Evolutionary conservation across 2,113 vertebrate species (phyloP).

Genomic region (Pseudorasbora parva): DNA sequence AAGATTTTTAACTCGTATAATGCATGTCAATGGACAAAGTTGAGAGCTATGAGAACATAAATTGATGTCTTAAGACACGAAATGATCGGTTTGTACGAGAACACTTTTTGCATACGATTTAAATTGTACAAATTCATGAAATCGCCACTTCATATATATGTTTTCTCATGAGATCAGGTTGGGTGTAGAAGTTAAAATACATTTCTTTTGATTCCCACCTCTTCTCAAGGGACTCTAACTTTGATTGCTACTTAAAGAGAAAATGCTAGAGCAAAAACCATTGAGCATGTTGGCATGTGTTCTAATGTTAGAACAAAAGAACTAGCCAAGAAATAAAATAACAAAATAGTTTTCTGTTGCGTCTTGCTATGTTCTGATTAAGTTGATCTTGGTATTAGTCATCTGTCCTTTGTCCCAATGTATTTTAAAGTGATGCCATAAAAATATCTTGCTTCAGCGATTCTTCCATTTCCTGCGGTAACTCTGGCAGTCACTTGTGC

Average conservation of each 20-base stretch:
- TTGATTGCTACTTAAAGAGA: neutral
- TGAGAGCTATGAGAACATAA: too few species aligned
- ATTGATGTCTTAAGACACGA: too few species aligned
- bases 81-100: too few species aligned
- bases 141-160: too few species aligned
- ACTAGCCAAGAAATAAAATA: neutral
- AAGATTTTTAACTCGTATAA: too few species aligned
- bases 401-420: constrained; percentile 15
- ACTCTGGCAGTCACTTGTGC: constrained; percentile 8
- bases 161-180: too few species aligned
- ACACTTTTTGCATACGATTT: too few species aligned
- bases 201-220: neutral
- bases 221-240: neutral
- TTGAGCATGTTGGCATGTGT: neutral
- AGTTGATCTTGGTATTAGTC: constrained; percentile 11
- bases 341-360: neutral
- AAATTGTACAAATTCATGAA: too few species aligned
- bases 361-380: neutral
- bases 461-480: constrained; percentile 25
- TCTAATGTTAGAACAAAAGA: neutral
- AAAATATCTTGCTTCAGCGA: neutral
- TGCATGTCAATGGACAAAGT: too few species aligned
- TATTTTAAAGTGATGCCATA: constrained; percentile 31
- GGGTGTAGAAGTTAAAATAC: neutral
- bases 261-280: neutral